Evolutionary conservation across 2,888 invertebrate genomes (phyloP), one percentile per base, ranked within the genome.

Genomic region (Ichneumoninae sp.): DNA sequence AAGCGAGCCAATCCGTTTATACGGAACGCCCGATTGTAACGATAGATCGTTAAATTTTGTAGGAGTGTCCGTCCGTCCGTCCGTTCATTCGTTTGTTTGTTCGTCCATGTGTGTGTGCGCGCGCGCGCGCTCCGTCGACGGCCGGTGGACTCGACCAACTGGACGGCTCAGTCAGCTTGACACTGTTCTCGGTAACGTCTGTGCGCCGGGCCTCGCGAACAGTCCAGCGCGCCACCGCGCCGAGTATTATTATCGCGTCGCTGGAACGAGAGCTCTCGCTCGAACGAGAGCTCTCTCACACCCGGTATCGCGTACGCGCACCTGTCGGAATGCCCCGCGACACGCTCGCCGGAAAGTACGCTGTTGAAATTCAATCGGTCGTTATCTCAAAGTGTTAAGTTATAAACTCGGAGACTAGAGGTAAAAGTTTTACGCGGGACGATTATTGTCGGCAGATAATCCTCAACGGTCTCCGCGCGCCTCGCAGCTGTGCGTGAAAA

Each of bases 181-280:
- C 76, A 80, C 85, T 77, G 73, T 85, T 85, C 63, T 83, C 76
- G 80, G 79, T 85, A 73, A 80, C 80, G 79, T 85, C 83, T 85
- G 79, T 52, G 36, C 33, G 60, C 63, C 44, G 30, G 73, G 47
- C 40, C 68, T 65, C 71, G 70, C 57, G 60, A 80, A 83, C 63
- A 30, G 85, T 78, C 66, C 70, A 44, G 40, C 40, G 50, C 1
- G 36, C 19, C 13, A 63, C 33, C n/a, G 30, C 13, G 36, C 44
- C 63, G 54, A 22, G 36, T 52, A 78, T 78, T 33, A 44, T 78
- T 33, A 33, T 78, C 68, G 50, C 65, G 63, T 33, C 30, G 50
- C 66, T 60, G 79, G 44, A 71, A 60, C 52, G 50, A 52, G 73
- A 80, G 63, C 44, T 54, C 69, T 6, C 47, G n/a, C 52, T n/a